Percentiles rank a stretch among this genome's conserved stretches.
These are phyloP conservation scores for Ceratina japonica DNA, from an alignment of 1,140 invertebrate genomes.

Conservation along the genomic window DNA sequence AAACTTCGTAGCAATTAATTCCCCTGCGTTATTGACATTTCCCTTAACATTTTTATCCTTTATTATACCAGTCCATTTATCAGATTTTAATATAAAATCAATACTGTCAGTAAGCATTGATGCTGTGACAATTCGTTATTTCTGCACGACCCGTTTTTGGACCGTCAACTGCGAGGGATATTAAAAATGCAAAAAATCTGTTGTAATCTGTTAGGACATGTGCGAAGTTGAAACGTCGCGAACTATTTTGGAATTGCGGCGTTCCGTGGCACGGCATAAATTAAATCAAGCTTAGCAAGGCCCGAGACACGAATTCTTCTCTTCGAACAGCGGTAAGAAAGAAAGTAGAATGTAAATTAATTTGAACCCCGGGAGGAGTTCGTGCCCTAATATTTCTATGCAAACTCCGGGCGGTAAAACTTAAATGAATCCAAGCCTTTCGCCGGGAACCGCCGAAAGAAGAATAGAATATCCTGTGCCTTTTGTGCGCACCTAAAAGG, in stretches of 20 bases:
- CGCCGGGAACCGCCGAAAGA: neutral
- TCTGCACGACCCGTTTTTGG: no score
- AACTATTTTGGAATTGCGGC: neutral
- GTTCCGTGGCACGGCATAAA: constrained; percentile 7
- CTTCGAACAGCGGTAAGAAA: constrained; percentile 13
- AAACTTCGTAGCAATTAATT: no score
- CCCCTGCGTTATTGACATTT: no score
- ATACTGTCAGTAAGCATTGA: no score
- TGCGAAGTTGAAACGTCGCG: no score
- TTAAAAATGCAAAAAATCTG: neutral
- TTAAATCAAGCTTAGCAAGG: constrained; percentile 8
- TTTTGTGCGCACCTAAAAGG: neutral
- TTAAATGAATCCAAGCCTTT: constrained; percentile 38
- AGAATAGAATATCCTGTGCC: constrained; percentile 26
- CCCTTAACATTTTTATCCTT: no score
- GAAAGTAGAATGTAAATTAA: constrained; percentile 36
- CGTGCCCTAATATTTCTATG: constrained; percentile 40
- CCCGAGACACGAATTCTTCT: neutral
- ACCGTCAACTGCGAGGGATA: no score
- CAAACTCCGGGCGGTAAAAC: constrained; percentile 29
- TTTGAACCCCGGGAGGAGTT: constrained; percentile 30
- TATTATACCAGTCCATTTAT: no score
- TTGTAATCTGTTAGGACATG: no score
- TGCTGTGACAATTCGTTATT: no score
- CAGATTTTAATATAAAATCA: no score